Conservation (phyloP, 2,888 invertebrate species). For the Exocentrus adspersus region DNA sequence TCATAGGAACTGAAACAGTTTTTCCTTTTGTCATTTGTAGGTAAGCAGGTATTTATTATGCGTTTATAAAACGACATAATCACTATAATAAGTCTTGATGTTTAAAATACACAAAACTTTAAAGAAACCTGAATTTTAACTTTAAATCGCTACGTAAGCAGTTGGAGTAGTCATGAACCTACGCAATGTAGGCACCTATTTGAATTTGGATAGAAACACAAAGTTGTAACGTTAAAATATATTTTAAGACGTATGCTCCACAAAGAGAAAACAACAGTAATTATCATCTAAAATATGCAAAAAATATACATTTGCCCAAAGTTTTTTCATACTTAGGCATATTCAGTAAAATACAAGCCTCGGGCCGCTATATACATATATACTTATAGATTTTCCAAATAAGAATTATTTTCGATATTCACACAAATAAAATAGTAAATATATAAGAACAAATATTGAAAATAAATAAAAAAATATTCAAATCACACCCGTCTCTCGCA, state of each 20-base stretch:
- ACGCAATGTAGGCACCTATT: no score
- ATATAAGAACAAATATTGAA: conserved; percentile 33
- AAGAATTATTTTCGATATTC: conserved; percentile 30
- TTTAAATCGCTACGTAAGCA: no score
- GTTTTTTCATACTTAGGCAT: conserved; percentile 24
- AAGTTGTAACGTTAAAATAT: conserved; percentile 46
- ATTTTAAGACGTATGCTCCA: conserved; percentile 36
- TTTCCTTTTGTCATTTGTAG: no score
- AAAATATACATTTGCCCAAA: conserved; percentile 43
- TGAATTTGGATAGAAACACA: neutral
- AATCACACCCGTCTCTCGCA: conserved; percentile 43
- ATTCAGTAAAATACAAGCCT: conserved; percentile 39
- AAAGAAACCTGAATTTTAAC: no score
- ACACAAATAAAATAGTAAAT: conserved; percentile 28
- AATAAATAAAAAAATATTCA: conserved; percentile 38
- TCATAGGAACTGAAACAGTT: no score
- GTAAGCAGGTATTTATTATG: no score
- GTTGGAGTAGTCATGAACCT: no score
- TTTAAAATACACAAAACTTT: no score
- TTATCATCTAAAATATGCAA: conserved; percentile 34
- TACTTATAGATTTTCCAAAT: conserved; percentile 18
- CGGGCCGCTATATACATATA: conserved; percentile 42
- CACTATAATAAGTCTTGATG: no score
- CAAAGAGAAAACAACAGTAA: conserved; percentile 38
- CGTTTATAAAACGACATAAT: no score